phyloP scores from a whole-genome alignment of 2,113 vertebrate genomes.

The Pipa parva region DNA sequence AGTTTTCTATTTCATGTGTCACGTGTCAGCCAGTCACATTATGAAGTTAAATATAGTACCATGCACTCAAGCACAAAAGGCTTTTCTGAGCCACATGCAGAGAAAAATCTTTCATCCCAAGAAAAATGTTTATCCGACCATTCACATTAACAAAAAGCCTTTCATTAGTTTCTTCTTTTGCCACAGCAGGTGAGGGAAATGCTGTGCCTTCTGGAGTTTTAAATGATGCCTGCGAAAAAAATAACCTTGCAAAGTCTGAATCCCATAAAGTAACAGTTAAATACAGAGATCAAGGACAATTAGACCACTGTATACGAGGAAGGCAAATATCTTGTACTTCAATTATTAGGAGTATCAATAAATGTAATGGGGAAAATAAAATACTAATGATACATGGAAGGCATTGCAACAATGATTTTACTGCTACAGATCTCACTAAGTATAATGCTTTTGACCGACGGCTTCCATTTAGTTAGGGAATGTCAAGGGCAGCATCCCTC shows the following conservation, averaged over 20 bases:
- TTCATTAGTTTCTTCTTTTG: slow-evolving; percentile 8
- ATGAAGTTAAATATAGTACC: slow-evolving; percentile 25
- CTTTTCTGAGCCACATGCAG: slow-evolving; percentile 22
- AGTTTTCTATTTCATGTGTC: neutral
- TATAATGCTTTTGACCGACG: no score
- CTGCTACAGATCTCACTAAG: no score
- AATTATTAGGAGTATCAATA: no score
- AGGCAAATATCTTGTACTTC: no score
- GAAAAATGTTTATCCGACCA: slow-evolving; percentile 38
- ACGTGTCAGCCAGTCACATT: slow-evolving; percentile 7
- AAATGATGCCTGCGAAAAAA: neutral
- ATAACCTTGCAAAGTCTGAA: neutral
- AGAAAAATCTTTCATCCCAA: slow-evolving; percentile 29
- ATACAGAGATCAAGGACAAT: neutral
- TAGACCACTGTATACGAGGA: no score
- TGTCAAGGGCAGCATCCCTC: no score
- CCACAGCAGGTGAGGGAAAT: neutral
- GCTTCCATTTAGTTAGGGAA: no score
- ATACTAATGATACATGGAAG: no score
- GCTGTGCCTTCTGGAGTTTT: neutral
- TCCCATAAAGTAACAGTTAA: neutral
- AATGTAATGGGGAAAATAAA: no score
- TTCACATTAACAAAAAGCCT: slow-evolving; percentile 28
- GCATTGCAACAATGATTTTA: no score
- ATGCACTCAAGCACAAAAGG: slow-evolving; percentile 15